These are phyloP conservation scores for Andrena flavipes DNA, from an alignment of 2,888 invertebrate species.

Conservation along the genomic window DNA sequence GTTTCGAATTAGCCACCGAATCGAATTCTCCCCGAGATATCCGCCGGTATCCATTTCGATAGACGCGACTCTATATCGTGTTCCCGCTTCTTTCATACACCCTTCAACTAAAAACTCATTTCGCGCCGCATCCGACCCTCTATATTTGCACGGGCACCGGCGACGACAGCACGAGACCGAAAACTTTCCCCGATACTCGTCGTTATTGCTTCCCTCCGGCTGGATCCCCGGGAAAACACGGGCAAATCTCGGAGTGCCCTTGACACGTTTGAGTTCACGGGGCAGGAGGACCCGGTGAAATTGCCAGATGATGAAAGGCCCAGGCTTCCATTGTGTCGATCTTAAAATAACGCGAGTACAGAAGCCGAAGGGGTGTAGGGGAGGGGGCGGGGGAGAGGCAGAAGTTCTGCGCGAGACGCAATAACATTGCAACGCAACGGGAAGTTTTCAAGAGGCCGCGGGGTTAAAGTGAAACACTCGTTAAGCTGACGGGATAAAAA, in stretches of 20 bases:
- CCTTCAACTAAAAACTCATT: conserved; percentile 45
- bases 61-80: neutral
- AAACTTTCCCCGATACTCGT: conserved; percentile 33
- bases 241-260: neutral
- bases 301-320: neutral
- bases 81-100: conserved; percentile 14
- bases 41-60: neutral
- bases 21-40: neutral
- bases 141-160: conserved; percentile 8
- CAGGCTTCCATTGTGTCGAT: neutral
- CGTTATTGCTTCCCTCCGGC: conserved; percentile 16
- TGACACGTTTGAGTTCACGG: neutral
- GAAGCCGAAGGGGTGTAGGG: neutral
- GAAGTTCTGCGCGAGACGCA: neutral
- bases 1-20: too few relatives aligned
- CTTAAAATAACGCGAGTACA: neutral
- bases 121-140: conserved; percentile 20
- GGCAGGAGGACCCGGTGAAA: neutral
- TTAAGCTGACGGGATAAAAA: conserved; percentile 28
- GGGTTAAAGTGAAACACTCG: conserved; percentile 8
- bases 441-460: neutral
- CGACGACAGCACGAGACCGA: conserved; percentile 27
- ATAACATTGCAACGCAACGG: neutral
- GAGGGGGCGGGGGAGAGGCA: neutral
- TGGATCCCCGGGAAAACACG: conserved; percentile 9